Evolutionary conservation across 2,113 vertebrate species (phyloP).

Genomic region (Dicaeum eximium): DNA sequence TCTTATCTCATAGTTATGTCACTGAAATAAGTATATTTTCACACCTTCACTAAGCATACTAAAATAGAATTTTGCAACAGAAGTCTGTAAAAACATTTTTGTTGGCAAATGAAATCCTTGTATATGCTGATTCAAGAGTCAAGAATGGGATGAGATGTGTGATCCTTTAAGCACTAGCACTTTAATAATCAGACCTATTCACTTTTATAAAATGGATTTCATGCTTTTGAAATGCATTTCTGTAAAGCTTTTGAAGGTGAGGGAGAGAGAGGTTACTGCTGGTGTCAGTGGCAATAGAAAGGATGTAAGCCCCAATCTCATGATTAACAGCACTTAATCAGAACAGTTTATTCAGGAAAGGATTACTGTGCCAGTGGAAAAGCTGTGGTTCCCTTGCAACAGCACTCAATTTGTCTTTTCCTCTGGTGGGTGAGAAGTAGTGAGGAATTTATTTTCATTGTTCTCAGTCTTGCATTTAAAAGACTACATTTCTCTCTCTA

Average conservation of each 20-base stretch:
- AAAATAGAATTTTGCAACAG: background rate
- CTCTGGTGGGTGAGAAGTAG: background rate
- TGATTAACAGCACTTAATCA: background rate
- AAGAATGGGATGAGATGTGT: background rate
- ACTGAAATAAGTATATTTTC: background rate
- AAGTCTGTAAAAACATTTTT: slow-evolving; percentile 1
- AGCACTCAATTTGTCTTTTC: background rate
- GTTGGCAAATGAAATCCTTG: background rate
- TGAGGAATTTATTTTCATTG: background rate
- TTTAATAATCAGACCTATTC: slow-evolving; percentile 19
- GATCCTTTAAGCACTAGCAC: slow-evolving; percentile 19
- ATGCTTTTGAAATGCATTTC: slow-evolving; percentile 17
- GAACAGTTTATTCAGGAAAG: background rate
- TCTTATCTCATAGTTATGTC: background rate
- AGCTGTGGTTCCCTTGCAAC: background rate
- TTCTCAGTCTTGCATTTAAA: background rate
- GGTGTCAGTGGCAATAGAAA: background rate
- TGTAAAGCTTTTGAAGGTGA: background rate
- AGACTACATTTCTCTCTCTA: background rate
- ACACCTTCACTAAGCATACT: background rate
- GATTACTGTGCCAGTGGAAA: background rate
- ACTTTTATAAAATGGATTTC: slow-evolving; percentile 3
- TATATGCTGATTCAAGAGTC: background rate
- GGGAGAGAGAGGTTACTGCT: background rate
- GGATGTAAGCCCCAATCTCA: background rate